These are phyloP conservation scores for Lycopodina hypogea DNA, from an alignment of 37 sponge, comb jelly and placozoan species.

Conservation along the genomic window DNA sequence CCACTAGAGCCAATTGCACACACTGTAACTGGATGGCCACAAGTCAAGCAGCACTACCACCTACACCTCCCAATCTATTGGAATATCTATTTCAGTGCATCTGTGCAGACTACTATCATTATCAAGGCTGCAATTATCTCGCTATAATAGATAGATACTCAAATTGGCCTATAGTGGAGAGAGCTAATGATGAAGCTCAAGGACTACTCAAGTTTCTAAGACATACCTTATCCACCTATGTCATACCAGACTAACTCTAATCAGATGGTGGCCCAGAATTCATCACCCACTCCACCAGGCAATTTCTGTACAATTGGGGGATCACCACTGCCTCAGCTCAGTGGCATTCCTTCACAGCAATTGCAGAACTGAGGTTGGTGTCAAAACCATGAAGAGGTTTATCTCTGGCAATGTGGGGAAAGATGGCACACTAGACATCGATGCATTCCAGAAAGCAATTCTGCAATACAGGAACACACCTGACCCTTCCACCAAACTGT, in stretches of 20 bases:
- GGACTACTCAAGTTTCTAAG: conserved; percentile 27
- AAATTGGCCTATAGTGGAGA: conserved; percentile 39
- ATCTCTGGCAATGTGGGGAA: no score
- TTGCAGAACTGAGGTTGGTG: no score
- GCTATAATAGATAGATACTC: conserved; percentile 34
- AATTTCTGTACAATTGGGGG: conserved; percentile 26
- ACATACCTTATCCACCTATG: conserved; percentile 38
- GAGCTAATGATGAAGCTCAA: conserved; percentile 20
- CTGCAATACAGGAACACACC: no score
- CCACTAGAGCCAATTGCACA: conserved; percentile 35
- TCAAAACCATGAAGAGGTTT: no score
- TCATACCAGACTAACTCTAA: conserved; percentile 34
- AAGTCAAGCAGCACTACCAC: conserved; percentile 29
- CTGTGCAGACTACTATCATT: no score
- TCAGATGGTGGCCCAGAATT: conserved; percentile 37
- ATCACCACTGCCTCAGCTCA: conserved; percentile 40
- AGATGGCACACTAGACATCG: no score
- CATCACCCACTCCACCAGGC: conserved; percentile 27
- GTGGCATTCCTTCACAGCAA: no score
- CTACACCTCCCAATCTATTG: conserved; percentile 17
- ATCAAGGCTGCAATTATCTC: conserved; percentile 25
- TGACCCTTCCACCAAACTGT: no score
- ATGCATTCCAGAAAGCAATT: no score
- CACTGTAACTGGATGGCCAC: conserved; percentile 34
- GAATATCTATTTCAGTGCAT: conserved; percentile 29